Evolutionary conservation across 2,797 vertebrate species (phyloP).

Genomic region (Dermochelys coriacea): DNA sequence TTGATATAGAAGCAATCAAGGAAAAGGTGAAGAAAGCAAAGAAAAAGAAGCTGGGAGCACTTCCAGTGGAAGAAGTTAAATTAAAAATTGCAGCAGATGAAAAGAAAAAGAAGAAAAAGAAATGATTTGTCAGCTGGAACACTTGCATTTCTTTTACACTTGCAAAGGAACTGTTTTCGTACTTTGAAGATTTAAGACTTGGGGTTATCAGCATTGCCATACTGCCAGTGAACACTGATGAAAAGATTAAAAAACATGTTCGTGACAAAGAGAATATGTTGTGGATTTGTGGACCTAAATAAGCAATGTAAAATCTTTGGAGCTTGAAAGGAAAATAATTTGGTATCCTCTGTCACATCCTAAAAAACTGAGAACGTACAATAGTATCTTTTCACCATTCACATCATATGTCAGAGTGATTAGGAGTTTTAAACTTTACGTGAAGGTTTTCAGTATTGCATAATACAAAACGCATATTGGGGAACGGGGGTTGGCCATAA

Average conservation of each 20-base stretch:
- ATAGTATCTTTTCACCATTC: not conserved
- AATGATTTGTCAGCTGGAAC: conserved; percentile 26
- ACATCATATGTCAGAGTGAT: not conserved
- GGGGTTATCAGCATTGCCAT: not conserved
- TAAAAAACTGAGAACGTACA: not conserved
- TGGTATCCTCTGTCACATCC: not conserved
- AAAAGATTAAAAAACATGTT: not conserved
- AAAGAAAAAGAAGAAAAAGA: conserved; percentile 87
- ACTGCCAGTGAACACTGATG: not conserved
- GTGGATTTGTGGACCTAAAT: not conserved
- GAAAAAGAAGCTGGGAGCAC: conserved; percentile 94
- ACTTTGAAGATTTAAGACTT: not conserved
- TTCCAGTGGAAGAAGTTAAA: conserved; percentile 82
- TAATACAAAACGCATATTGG: not conserved
- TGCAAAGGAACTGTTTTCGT: not conserved
- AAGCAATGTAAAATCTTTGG: not conserved
- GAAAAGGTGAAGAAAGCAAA: conserved; percentile 95
- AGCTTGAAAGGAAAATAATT: not conserved
- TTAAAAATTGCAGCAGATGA: conserved; percentile 75
- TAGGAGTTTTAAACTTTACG: not conserved
- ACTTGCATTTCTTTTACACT: not conserved
- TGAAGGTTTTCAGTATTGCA: not conserved
- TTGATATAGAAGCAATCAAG: conserved; percentile 93
- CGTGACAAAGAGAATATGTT: not conserved
- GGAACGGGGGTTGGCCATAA: not conserved